Conservation (phyloP, 1,140 invertebrate genomes). For the Magallana angulata region DNA sequence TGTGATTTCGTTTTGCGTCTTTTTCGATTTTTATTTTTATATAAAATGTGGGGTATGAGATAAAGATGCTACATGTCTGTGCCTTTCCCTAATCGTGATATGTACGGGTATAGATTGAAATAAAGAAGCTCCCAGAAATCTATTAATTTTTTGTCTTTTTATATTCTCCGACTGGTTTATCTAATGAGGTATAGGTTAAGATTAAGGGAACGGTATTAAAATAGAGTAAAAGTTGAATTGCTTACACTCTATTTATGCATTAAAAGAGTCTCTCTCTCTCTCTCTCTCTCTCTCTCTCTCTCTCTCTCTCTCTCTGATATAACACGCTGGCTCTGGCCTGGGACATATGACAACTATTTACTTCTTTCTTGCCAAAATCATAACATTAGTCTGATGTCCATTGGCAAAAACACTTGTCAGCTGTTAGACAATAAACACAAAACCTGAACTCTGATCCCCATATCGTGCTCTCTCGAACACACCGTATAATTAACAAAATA, state of each 20-base stretch:
- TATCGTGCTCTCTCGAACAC: no score
- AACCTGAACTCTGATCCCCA: neutral
- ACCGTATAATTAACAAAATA: no score
- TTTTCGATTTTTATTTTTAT: slow-evolving; percentile 21
- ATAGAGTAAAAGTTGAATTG: no score
- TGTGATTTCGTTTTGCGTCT: slow-evolving; percentile 15
- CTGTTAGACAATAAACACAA: neutral
- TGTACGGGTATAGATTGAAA: slow-evolving; percentile 23
- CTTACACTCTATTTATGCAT: no score
- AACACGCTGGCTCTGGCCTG: neutral
- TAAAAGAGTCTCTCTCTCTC: no score
- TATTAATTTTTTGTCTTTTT: neutral
- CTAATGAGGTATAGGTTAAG: no score
- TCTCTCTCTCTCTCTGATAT: no score
- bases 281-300: no score
- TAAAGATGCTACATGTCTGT: slow-evolving; percentile 1
- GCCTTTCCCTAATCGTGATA: neutral
- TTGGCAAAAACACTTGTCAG: neutral
- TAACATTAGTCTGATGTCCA: neutral
- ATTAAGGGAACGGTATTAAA: no score
- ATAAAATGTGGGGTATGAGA: slow-evolving; percentile 4
- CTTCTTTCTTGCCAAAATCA: neutral
- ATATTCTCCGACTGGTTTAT: no score
- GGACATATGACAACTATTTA: slow-evolving; percentile 1
- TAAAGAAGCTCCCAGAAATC: neutral